Evolutionary conservation across 2,888 invertebrate species (phyloP), one percentile per base, ranked within the genome.

Genomic region (Sarcophaga subvicina): DNA sequence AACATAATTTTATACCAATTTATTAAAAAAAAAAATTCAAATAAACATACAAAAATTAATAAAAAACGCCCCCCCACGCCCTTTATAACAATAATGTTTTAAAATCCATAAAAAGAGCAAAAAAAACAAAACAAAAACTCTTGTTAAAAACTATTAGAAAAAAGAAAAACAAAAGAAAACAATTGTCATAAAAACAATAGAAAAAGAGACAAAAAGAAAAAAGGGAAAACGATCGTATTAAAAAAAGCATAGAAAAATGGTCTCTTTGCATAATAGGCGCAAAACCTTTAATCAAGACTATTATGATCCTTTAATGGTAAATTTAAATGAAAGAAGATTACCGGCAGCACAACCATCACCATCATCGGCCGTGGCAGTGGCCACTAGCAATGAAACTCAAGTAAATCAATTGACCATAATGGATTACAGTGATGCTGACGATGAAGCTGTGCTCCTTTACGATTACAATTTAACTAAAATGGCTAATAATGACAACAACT

Each of bases 401-500:
- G 62, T 67, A 45, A 73, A 78, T 62, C 76, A 81, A 76, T 71
- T 62, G 63, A 78, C 84, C 71, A 82, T 25, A 71, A 82, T 84
- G 87, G 79, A 87, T 84, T 84, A 84, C 75, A 37, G 75, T 3
- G 79, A 84, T 59, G 63, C 79, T 14, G 17, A 54, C 54, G 63
- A 84, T 54, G 17, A 54, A 14, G 54, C 12, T 12, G 14, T 17
- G 54, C 17, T 17, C 17, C 54, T 83, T 60, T 76, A 75, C 17
- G 85, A 87, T 80, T 85, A 71, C 70, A 85, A 85, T 83, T 85
- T 83, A 4, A 80, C 72, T 12, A 83, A 85, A 63, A 45, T 62
- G 6, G 37, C 20, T 67, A 37, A 37, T 37, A 62, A 79, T 20
- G 78, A 75, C 47, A 47, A 37, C 45, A 17, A 59, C 14, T 54